Base-by-base conservation (phyloP, 1,140 invertebrate genomes). In the Tyrophagus putrescentiae region DNA sequence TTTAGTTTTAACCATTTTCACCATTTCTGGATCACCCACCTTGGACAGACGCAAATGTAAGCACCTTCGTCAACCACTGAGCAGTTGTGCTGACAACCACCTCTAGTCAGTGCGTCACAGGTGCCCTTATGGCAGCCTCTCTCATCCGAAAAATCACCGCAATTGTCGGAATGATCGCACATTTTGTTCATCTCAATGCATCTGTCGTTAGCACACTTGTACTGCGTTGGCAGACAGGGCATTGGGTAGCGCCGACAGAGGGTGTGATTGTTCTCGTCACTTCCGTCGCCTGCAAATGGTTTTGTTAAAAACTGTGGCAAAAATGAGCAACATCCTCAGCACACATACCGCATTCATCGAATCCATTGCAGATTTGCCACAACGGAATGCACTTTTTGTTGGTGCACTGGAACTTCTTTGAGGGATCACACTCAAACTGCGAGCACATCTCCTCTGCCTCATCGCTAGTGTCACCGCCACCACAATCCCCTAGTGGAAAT, bases 11-110 rank as follows among this genome's bases (percentile, higher is more conserved):
- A 50, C 21, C 44, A 48, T 50, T 18, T 1, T 16, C 16, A 50
- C 27, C n/a, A n/a, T n/a, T 18, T 16, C 16, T 16, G 13, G 21
- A 2, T 3, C n/a, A 11, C 52, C 3, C 31, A 4, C 86, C 87
- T 16, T 81, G 42, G 50, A 70, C 89, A 94, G 33, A 82, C 80
- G 70, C 90, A 95, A 64, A 91, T 87, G 70, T 88, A 92, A 2
- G 86, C 80, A 1, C 81, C 70, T 16, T 66, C 79, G 0, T 82
- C 83, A 0, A 95, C 72, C 68, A 90, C 6, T 4, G 59, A 39
- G 67, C 93, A 97, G 61, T 83, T 82, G 65, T 96, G 90, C 68
- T 91, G 81, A 74, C 93, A 97, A 0, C 90, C 89, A n/a, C 92
- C 91, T 70, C 81, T 82, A 42, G 78, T 80, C 1, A 70, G 67